These are phyloP conservation scores for Aphaenogaster floridana DNA, from an alignment of 1,140 invertebrate genomes.

Conservation along the genomic window DNA sequence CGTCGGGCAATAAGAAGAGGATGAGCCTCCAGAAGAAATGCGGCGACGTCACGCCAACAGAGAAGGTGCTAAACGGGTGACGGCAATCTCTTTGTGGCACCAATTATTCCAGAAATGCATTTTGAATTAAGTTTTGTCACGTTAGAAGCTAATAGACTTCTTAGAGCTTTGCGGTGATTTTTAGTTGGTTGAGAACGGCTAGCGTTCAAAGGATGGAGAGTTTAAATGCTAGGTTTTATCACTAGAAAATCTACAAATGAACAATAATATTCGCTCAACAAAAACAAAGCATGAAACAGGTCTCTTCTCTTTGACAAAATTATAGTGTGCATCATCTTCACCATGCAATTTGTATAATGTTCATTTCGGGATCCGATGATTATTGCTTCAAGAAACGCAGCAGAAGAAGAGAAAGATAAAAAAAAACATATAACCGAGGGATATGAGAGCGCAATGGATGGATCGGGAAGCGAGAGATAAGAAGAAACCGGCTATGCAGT, in stretches of 20 bases:
- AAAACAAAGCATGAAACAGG: neutral
- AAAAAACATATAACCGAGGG: neutral
- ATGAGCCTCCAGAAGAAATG: slow-evolving; percentile 29
- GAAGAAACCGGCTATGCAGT: neutral
- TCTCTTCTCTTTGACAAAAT: neutral
- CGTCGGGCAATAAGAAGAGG: slow-evolving; percentile 36
- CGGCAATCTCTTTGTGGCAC: slow-evolving; percentile 41
- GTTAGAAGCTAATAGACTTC: neutral
- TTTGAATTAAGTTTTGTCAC: slow-evolving; percentile 39
- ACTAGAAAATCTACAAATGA: neutral
- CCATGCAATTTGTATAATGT: slow-evolving; percentile 13
- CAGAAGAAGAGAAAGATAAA: neutral
- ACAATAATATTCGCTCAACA: neutral
- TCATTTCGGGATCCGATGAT: slow-evolving; percentile 23
- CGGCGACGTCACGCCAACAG: slow-evolving; percentile 28
- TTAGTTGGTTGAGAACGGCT: neutral
- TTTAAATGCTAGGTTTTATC: neutral
- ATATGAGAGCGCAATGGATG: neutral
- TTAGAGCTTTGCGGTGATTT: neutral
- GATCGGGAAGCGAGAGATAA: neutral
- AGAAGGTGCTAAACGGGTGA: slow-evolving; percentile 52
- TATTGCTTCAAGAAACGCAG: slow-evolving; percentile 38
- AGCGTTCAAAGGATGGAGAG: neutral
- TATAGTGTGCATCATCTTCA: slow-evolving; percentile 21
- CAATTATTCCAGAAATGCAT: slow-evolving; percentile 45